phyloP scores from a whole-genome alignment of 2,888 invertebrate species.

The Lycaena phlaeas region DNA sequence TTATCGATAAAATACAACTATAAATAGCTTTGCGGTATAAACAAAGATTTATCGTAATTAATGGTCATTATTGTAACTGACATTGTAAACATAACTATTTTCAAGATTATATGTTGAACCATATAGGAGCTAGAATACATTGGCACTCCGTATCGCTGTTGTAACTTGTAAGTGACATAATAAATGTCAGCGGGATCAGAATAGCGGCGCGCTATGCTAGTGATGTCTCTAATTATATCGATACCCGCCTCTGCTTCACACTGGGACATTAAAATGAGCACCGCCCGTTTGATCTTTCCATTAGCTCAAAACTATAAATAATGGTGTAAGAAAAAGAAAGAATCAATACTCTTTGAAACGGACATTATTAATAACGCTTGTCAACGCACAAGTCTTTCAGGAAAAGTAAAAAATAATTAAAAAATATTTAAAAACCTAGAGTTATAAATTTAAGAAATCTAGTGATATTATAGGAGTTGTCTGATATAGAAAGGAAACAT shows the following conservation, averaged over 20 bases:
- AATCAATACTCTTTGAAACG: no score
- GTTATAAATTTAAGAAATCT: no score
- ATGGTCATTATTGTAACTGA: background rate
- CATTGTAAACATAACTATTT: background rate
- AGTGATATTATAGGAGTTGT: no score
- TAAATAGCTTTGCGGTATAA: background rate
- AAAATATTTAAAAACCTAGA: no score
- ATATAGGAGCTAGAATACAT: background rate
- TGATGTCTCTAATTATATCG: slow-evolving; percentile 65
- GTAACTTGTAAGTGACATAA: slow-evolving; percentile 46
- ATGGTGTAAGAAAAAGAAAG: no score
- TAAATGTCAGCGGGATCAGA: slow-evolving; percentile 60
- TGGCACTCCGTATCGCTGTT: slow-evolving; percentile 20
- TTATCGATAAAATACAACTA: background rate
- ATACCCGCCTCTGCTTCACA: slow-evolving; percentile 52
- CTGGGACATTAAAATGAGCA: slow-evolving; percentile 69
- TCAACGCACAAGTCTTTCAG: no score
- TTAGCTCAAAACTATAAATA: slow-evolving; percentile 62
- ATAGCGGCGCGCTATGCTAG: slow-evolving; percentile 42
- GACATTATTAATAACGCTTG: no score
- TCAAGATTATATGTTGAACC: background rate
- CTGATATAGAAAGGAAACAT: no score
- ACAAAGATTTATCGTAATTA: slow-evolving; percentile 1
- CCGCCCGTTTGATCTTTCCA: slow-evolving; percentile 69
- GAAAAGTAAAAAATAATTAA: no score